These are phyloP conservation scores for Lypha dubia DNA, from an alignment of 2,888 invertebrate genomes.

Conservation along the genomic window DNA sequence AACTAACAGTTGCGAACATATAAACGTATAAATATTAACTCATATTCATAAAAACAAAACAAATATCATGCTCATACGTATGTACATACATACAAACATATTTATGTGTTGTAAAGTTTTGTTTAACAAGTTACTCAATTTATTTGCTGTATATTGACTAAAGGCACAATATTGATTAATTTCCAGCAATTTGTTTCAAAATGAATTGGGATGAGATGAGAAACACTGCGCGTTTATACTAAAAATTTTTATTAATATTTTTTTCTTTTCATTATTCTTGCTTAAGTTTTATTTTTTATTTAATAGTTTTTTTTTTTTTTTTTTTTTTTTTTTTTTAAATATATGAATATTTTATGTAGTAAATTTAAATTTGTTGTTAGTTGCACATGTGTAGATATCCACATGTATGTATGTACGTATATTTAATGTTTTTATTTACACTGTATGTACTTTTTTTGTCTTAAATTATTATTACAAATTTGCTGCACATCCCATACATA, in stretches of 20 bases:
- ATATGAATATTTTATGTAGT: slow-evolving; percentile 15
- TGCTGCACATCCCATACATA: slow-evolving; percentile 59
- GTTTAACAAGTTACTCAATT: slow-evolving; percentile 70
- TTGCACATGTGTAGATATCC: background rate
- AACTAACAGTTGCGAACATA: background rate
- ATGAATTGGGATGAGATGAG: slow-evolving; percentile 62
- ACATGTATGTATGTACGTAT: slow-evolving; percentile 39
- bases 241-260: background rate
- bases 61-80: background rate
- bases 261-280: slow-evolving; percentile 23
- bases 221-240: slow-evolving; percentile 31
- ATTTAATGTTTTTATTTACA: slow-evolving; percentile 37
- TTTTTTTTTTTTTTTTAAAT: background rate
- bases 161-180: slow-evolving; percentile 71
- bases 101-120: slow-evolving; percentile 26
- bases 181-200: slow-evolving; percentile 68
- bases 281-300: background rate
- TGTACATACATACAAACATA: too few relatives aligned
- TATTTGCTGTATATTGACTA: slow-evolving; percentile 66
- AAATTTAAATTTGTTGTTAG: slow-evolving; percentile 42
- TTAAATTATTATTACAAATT: slow-evolving; percentile 62
- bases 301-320: too few relatives aligned
- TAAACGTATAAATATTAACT: slow-evolving; percentile 9
- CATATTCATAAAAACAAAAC: slow-evolving; percentile 13
- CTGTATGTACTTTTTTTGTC: slow-evolving; percentile 12